Conservation (phyloP, 2,113 vertebrate species). For the Toxotes jaculatrix region DNA sequence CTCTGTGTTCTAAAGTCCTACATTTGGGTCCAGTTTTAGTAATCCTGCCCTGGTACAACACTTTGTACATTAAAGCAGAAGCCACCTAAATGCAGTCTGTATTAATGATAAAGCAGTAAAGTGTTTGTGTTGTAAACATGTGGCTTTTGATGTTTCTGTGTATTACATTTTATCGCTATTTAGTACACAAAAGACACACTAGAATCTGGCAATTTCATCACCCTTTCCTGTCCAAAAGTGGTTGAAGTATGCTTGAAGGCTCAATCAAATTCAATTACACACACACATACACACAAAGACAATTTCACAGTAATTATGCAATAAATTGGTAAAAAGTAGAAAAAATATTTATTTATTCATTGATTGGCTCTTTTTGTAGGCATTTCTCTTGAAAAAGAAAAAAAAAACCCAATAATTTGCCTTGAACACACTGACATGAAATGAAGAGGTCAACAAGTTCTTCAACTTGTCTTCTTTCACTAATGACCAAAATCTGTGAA, state of each 20-base stretch:
- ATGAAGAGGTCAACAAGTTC: neutral
- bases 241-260: neutral
- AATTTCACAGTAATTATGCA: slow-evolving; percentile 30
- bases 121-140: neutral
- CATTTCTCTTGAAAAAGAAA: no score
- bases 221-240: neutral
- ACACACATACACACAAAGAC: neutral
- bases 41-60: no score
- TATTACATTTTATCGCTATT: neutral
- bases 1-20: no score
- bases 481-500: neutral
- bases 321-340: slow-evolving; percentile 36
- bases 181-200: neutral
- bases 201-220: neutral
- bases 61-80: neutral
- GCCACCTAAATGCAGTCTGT: neutral
- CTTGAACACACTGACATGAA: neutral
- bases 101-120: neutral
- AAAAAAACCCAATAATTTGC: no score
- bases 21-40: no score
- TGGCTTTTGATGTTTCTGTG: neutral
- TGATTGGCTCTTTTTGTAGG: neutral
- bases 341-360: neutral
- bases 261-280: slow-evolving; percentile 16
- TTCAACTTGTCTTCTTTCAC: neutral